Evolutionary conservation across 2,797 vertebrate species (phyloP), one percentile per base, ranked within the genome.

Genomic region (Toxotes lorentzi): DNA sequence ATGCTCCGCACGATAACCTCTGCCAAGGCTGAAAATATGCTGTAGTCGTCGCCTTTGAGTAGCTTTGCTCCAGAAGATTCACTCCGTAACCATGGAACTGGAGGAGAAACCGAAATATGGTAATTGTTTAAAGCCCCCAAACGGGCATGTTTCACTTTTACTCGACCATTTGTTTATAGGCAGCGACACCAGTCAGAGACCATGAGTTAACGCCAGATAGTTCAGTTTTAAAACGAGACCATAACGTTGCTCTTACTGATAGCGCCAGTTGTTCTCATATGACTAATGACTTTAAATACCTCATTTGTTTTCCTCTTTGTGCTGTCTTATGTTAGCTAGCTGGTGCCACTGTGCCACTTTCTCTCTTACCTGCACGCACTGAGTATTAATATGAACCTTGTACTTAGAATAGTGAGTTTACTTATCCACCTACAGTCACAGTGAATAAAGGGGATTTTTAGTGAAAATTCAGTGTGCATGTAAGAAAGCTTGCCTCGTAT

Each of bases 21-120:
- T 9, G 40, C 24, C 5, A 2, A 9, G 41, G 0, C 63, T 75
- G 81, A 68, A 68, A 85, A 73, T 64, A 82, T 83, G 85, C 81
- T 66, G 59, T 73, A 79, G 79, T 12, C 21, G 54, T 64, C 73
- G 13, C 43, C 47, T 57, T 7, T 21, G 69, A 75, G 66, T 72
- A 41, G 19, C 27, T 78, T 23, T 41, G 27, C 17, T 45, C 32
- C 23, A 70, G 43, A 73, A 60, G 72, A 73, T 81, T 48, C 66
- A 23, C 53, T 27, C 53, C 17, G 62, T 2, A 14, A 79, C 4
- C 73, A 95, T 95, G 95, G 93, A 94, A 40, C 86, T 84, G 85
- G 91, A 94, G 69, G 94, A 95, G 80, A 93, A 89, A 73, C 66
- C 79, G 16, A 94, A 93, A 93, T 95, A 91, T 86, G 94, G 94